Base-by-base conservation (phyloP, 2,888 invertebrate genomes). In the Dasysyrphus tricinctus region DNA sequence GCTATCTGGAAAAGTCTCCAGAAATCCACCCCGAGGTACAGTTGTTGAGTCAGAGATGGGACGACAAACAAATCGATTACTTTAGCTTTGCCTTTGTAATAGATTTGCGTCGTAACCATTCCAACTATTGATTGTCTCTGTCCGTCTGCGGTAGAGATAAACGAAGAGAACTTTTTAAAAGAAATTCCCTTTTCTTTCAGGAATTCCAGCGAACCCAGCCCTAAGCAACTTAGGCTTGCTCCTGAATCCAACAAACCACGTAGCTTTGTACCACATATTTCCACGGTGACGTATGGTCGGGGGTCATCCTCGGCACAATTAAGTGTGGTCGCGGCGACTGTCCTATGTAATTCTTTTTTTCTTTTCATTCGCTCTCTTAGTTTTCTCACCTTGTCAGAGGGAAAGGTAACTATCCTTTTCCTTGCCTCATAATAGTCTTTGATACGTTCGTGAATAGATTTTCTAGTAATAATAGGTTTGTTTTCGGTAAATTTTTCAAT, bases 1-100 rank as follows among this genome's bases (percentile, higher is more conserved):
- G 59, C 59, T 37, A 59, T 2, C 8, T 59, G 37, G n/a, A 59
- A 59, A 59, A 29, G 11, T 37, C 11, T n/a, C 57, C 57, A n/a
- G n/a, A n/a, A n/a, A n/a, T n/a, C n/a, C n/a, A n/a, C n/a, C n/a
- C n/a, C n/a, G n/a, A n/a, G n/a, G n/a, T n/a, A n/a, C n/a, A n/a
- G n/a, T n/a, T n/a, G n/a, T n/a, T n/a, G n/a, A n/a, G n/a, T n/a
- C n/a, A 16, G 12, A 1, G 59, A 59, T 16, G 59, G 59, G 6
- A 59, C 19, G 19, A 59, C n/a, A 14, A n/a, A n/a, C n/a, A n/a
- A n/a, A n/a, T n/a, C n/a, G n/a, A n/a, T n/a, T n/a, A n/a, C n/a
- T n/a, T n/a, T n/a, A n/a, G n/a, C n/a, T n/a, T n/a, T n/a, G n/a
- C n/a, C n/a, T n/a, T n/a, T n/a, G n/a, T n/a, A n/a, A n/a, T n/a